Evolutionary conservation across 2,888 invertebrate species (phyloP).

Genomic region (Heteromyza rotundicornis): DNA sequence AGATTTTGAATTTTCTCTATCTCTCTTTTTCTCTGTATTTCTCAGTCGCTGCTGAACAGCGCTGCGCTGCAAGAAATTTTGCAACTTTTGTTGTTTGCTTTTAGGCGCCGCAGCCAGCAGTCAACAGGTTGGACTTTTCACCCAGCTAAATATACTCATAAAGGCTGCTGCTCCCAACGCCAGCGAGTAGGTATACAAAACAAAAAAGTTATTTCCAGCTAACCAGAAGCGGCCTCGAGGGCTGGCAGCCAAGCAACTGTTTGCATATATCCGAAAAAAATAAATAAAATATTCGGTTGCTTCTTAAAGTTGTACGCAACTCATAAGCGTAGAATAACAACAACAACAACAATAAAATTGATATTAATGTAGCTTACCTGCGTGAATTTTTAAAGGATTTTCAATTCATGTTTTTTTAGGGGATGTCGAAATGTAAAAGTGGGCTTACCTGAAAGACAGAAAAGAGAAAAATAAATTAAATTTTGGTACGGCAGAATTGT

Average conservation of each 20-base stretch:
- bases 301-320: conserved; percentile 46
- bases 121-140: conserved; percentile 49
- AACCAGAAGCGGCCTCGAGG: no score
- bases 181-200: conserved; percentile 2
- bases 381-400: conserved; percentile 22
- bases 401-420: not conserved
- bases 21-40: no score
- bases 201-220: not conserved
- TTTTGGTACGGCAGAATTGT: not conserved
- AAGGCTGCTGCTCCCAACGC: no score
- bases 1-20: no score
- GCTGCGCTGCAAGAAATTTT: not conserved
- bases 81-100: conserved; percentile 38
- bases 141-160: no score
- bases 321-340: conserved; percentile 25
- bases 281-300: conserved; percentile 23
- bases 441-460: conserved; percentile 45
- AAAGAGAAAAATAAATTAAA: conserved; percentile 14
- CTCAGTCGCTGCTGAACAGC: not conserved
- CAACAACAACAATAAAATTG: no score
- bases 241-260: not conserved
- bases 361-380: conserved; percentile 4
- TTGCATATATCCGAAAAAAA: not conserved
- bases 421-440: conserved; percentile 30
- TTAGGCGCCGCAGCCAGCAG: conserved; percentile 36